Conservation (phyloP, 2,797 vertebrate genomes). For the Leptodactylus fallax region DNA sequence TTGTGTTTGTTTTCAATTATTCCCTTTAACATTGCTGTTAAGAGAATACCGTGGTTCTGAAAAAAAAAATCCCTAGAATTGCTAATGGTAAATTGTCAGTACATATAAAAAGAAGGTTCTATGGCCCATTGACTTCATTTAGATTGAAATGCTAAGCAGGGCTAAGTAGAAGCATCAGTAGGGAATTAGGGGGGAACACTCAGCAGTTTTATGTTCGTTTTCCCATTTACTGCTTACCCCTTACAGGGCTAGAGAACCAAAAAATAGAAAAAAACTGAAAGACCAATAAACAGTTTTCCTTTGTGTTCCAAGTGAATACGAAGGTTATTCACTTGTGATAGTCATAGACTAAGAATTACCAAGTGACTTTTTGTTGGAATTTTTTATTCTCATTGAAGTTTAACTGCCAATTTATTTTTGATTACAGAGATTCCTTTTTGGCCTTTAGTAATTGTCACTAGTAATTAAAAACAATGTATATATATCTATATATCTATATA, state of each 20-base stretch:
- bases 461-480: background rate
- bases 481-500: background rate
- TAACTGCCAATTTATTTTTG: background rate
- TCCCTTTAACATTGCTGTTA: constrained; percentile 59
- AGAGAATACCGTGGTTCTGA: constrained; percentile 65
- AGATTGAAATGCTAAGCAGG: constrained; percentile 78
- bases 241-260: constrained; percentile 68
- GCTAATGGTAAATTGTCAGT: constrained; percentile 75
- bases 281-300: constrained; percentile 62
- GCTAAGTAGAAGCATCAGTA: constrained; percentile 70
- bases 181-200: constrained; percentile 71
- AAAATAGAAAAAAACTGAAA: constrained; percentile 50
- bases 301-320: constrained; percentile 48
- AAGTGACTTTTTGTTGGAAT: background rate
- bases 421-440: background rate
- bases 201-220: constrained; percentile 72
- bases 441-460: background rate
- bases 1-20: constrained; percentile 48
- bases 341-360: background rate
- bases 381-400: background rate
- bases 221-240: constrained; percentile 74
- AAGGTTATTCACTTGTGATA: constrained; percentile 55
- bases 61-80: constrained; percentile 69
- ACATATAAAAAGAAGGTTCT: constrained; percentile 71
- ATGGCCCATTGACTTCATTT: constrained; percentile 76